phyloP scores from a whole-genome alignment of 2,888 invertebrate genomes.

The Scotopteryx bipunctaria region DNA sequence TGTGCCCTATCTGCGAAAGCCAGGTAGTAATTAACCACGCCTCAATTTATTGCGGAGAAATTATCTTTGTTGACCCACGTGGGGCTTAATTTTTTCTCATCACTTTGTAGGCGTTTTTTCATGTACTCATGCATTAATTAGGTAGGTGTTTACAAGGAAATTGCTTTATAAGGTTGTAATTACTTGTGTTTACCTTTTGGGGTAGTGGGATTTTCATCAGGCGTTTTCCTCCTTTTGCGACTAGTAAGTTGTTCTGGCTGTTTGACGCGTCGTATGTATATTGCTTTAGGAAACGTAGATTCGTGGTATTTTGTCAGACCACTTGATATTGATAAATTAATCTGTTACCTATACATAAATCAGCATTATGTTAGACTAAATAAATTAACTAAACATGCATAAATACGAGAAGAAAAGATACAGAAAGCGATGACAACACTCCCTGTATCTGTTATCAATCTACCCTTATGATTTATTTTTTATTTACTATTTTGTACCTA shows the following conservation, averaged over 20 bases:
- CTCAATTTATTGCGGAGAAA: conserved; percentile 68
- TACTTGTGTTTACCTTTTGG: conserved; percentile 10
- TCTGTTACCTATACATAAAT: too few species aligned
- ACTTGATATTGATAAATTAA: too few species aligned
- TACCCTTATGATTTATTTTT: too few species aligned
- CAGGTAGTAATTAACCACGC: conserved; percentile 68
- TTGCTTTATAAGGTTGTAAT: conserved; percentile 27
- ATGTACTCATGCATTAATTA: conserved; percentile 49
- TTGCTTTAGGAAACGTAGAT: too few species aligned
- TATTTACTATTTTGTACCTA: too few species aligned
- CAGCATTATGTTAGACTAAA: too few species aligned
- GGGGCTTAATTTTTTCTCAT: conserved; percentile 58
- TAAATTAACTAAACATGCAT: too few species aligned
- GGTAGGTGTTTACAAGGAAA: conserved; percentile 37
- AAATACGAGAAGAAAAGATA: too few species aligned
- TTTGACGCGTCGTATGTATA: too few species aligned
- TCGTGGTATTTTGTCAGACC: too few species aligned
- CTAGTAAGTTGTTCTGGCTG: neutral
- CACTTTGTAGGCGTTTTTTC: conserved; percentile 56
- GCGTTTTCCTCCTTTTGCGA: neutral
- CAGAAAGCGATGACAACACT: too few species aligned
- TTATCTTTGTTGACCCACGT: conserved; percentile 77
- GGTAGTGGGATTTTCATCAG: neutral
- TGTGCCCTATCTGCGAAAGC: conserved; percentile 54
- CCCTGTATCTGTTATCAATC: too few species aligned